Evolutionary conservation across 2,888 invertebrate genomes (phyloP).

Genomic region (Nebria salina): DNA sequence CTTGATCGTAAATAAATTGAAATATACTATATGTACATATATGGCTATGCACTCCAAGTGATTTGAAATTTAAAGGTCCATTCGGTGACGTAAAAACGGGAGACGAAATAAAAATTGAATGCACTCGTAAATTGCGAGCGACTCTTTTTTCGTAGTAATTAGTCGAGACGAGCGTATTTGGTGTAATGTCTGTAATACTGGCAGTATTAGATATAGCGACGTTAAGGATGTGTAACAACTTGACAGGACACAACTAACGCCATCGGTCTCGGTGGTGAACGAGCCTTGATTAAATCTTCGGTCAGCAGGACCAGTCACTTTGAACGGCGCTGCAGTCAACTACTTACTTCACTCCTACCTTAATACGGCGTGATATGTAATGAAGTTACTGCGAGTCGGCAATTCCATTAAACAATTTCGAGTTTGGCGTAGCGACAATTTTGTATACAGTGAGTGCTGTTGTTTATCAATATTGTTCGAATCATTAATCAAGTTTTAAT

Average conservation of each 20-base stretch:
- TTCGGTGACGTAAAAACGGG: neutral
- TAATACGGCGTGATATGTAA: conserved; percentile 13
- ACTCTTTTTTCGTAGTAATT: conserved; percentile 4
- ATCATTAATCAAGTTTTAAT: too few species aligned
- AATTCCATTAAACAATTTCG: conserved; percentile 18
- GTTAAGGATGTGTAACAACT: conserved; percentile 20
- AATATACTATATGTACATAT: too few species aligned
- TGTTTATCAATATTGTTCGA: too few species aligned
- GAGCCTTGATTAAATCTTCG: conserved; percentile 20
- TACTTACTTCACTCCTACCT: neutral
- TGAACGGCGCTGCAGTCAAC: neutral
- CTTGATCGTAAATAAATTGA: too few species aligned
- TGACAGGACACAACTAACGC: neutral
- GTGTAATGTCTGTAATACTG: neutral
- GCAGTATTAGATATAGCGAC: neutral
- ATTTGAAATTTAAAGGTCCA: neutral
- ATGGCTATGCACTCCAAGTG: neutral
- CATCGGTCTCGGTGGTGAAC: conserved; percentile 9
- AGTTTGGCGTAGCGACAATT: neutral
- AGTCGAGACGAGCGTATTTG: neutral
- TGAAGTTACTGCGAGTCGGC: neutral
- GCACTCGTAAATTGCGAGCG: neutral
- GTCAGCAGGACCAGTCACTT: neutral
- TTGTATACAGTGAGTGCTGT: too few species aligned
- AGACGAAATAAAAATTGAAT: neutral